phyloP scores from a whole-genome alignment of 2,797 vertebrate species.

The Acipenser ruthenus region DNA sequence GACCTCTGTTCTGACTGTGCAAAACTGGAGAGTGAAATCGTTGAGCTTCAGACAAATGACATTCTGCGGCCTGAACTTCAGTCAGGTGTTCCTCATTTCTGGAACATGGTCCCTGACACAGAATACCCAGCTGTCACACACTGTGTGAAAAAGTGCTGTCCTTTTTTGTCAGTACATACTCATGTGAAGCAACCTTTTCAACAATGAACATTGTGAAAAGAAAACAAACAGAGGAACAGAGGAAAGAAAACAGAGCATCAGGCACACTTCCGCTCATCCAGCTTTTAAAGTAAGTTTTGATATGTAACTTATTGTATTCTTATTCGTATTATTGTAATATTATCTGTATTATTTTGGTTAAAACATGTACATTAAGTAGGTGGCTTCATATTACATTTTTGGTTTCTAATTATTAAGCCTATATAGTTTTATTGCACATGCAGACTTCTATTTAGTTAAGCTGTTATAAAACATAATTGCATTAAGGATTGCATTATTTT shows the following conservation, averaged over 20 bases:
- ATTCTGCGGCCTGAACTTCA: neutral
- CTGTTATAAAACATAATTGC: neutral
- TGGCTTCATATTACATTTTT: too few species aligned
- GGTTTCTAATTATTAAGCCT: neutral
- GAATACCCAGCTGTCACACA: neutral
- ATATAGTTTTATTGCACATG: neutral
- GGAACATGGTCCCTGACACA: slow-evolving; percentile 1
- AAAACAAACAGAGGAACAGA: neutral
- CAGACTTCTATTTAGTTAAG: neutral
- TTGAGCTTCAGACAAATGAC: slow-evolving; percentile 5
- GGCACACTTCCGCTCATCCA: neutral
- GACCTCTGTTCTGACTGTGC: neutral
- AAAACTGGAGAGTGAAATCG: neutral
- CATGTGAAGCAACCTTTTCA: neutral
- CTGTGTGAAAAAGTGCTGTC: neutral
- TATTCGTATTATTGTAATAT: too few species aligned
- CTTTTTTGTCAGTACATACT: neutral
- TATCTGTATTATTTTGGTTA: too few species aligned
- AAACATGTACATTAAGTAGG: too few species aligned
- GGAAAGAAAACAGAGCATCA: neutral
- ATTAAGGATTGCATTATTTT: neutral
- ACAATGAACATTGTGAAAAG: neutral
- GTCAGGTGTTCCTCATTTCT: neutral
- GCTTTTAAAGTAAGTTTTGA: neutral
- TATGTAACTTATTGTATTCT: too few species aligned